Base-by-base conservation (phyloP, 2,797 vertebrate genomes). In the Anomalospiza imberbis region DNA sequence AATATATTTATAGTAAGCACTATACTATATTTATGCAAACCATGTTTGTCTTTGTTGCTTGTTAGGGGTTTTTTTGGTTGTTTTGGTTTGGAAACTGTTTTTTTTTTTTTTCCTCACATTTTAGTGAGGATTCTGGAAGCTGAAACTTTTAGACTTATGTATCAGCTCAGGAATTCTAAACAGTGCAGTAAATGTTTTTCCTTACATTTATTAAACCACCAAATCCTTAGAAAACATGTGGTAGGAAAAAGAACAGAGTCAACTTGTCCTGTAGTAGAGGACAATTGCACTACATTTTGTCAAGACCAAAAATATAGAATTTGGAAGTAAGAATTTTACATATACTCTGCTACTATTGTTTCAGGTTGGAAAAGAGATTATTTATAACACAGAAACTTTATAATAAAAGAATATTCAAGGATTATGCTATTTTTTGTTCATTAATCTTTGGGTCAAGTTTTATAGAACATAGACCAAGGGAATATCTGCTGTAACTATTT, bases 21-120 rank as follows among this genome's bases (percentile, higher is more conserved):
- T 70, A 21, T n/a, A 9, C 1, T 18, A 16, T 22, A 34, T 38
- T 70, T 57, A 38, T 31, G 3, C 0, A 71, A 38, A 71, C 4
- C 8, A 9, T 38, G 13, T 57, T 65, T 10, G 44, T 10, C 2
- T 42, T 62, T 72, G 4, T 24, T 60, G 19, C 15, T 20, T 60
- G 13, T 38, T 38, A 25, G 12, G 4, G 4, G 0, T 31, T 45
- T 47, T 28, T 32, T 50, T 7, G 2, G 4, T 42, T 24, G 4
- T 5, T 14, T 14, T n/a, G 4, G 7, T 21, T 72, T 53, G 9
- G 15, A 62, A 29, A 2, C 7, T 45, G 9, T 0, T 42, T 47
- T 6, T 7, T 4, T 1, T 0, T 7, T 54, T 25, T 7, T 26
- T 65, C 36, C 28, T 47, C 7, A 40, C 3, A 42, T 22, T 85